Base-by-base conservation (phyloP, 2,113 vertebrate species). In the Percopsis transmontana region DNA sequence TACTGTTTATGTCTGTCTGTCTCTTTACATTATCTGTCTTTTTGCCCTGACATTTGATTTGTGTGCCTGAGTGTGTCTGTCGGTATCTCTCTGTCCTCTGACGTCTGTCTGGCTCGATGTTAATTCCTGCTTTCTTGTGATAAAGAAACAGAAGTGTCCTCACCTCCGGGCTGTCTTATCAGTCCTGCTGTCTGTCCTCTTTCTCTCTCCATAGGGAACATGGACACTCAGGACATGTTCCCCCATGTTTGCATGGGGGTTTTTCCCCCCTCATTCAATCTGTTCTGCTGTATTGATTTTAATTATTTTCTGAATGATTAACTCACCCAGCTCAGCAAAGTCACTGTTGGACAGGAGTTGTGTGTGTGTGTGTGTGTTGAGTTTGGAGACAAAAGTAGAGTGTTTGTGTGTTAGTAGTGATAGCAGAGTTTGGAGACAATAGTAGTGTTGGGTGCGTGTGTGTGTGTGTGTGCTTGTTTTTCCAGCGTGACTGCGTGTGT, bases 281-380 rank as follows among this genome's bases (percentile, higher is more conserved):
- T 78, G 81, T 85, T 88, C 77, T 84, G 77, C 77, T 82, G 84
- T 82, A 80, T 84, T 81, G 85, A 71, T 66, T 87, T 85, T 77
- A 87, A 87, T 87, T 87, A 83, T 83, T 75, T 80, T 80, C 51
- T 69, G 24, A 74, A 66, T 83, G 82, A 85, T 87, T 83, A 80
- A 82, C 61, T 79, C 63, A 33, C 38, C 16, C 0, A 57, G 54
- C 69, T 82, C 66, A 62, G 74, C 77, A 58, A 42, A 15, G 45
- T n/a, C 16, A 7, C 57, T 62, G 42, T 15, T 44, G 5, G 27
- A 33, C 27, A 33, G 1, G 27, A 6, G 27, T 33, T 1, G 27
- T 7, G 27, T 33, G 27, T 33, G 27, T 33, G 27, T 33, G 27
- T 33, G 27, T 7, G 27, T 33, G 27, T 33, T 33, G 27, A 33